These are phyloP conservation scores for Mesitornis unicolor DNA, from an alignment of 2,113 vertebrate species.

Conservation along the genomic window DNA sequence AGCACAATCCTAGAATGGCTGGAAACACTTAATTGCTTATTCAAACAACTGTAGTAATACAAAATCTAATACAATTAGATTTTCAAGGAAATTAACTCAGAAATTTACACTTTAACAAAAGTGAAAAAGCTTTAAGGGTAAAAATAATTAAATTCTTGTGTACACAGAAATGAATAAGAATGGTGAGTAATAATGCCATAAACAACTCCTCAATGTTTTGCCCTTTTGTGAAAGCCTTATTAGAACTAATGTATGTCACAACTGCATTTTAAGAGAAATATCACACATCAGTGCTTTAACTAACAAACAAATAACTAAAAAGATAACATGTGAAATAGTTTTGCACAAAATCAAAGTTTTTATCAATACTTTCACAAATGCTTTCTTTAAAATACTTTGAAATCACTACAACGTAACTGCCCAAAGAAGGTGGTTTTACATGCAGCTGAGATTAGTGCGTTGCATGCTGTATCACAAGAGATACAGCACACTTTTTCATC, in stretches of 20 bases:
- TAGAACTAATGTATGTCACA: neutral
- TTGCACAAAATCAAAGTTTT: neutral
- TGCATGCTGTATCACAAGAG: neutral
- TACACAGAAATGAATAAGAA: neutral
- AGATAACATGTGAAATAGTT: neutral
- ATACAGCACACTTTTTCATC: neutral
- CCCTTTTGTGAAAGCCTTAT: neutral
- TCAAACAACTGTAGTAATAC: neutral
- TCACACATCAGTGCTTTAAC: neutral
- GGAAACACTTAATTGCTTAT: neutral
- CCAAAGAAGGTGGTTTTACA: neutral
- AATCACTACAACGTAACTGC: neutral
- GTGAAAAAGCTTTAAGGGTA: neutral
- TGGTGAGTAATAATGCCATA: neutral
- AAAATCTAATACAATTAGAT: neutral
- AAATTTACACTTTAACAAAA: neutral
- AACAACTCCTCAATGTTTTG: neutral
- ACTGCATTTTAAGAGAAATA: neutral
- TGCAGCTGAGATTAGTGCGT: neutral
- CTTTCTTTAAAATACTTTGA: neutral
- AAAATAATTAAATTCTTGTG: neutral
- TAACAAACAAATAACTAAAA: neutral
- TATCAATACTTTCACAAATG: neutral
- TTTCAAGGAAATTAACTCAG: neutral
- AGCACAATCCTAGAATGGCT: neutral